These are phyloP conservation scores for Xerus inauris DNA, from an alignment of 2,113 vertebrate species.

Conservation along the genomic window DNA sequence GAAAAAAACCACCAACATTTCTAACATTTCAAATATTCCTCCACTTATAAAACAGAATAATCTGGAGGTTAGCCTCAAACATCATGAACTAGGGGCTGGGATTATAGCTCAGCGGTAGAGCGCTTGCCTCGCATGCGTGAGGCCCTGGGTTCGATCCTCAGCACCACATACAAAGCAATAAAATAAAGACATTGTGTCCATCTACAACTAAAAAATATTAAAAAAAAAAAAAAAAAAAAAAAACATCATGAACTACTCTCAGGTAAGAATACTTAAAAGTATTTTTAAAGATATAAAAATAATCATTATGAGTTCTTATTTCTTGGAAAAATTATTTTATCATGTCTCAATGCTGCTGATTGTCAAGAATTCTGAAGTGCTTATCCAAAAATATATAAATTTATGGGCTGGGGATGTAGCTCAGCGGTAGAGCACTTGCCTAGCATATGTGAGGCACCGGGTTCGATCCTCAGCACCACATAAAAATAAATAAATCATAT, in stretches of 20 bases:
- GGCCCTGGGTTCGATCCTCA: too few species aligned
- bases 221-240: too few species aligned
- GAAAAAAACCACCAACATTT: background rate
- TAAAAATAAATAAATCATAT: too few species aligned
- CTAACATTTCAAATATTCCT: constrained; percentile 27
- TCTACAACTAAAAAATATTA: too few species aligned
- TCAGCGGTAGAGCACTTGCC: too few species aligned
- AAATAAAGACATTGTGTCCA: too few species aligned
- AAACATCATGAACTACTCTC: constrained; percentile 18
- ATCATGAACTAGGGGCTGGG: constrained; percentile 33
- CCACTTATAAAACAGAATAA: constrained; percentile 22
- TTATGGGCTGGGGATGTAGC: too few species aligned
- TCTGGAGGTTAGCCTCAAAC: background rate
- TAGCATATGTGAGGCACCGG: too few species aligned
- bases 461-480: too few species aligned
- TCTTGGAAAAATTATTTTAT: constrained; percentile 44
- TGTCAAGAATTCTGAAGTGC: constrained; percentile 21
- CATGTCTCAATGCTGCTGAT: background rate
- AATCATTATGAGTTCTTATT: background rate
- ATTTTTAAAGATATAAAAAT: constrained; percentile 24
- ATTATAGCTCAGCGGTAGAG: too few species aligned
- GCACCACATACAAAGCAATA: too few species aligned
- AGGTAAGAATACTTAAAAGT: background rate
- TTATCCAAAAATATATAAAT: background rate
- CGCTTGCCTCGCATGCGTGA: too few species aligned